Evolutionary conservation across 37 sponge, comb jelly and placozoan species (phyloP).

Genomic region (Ianthella basta): DNA sequence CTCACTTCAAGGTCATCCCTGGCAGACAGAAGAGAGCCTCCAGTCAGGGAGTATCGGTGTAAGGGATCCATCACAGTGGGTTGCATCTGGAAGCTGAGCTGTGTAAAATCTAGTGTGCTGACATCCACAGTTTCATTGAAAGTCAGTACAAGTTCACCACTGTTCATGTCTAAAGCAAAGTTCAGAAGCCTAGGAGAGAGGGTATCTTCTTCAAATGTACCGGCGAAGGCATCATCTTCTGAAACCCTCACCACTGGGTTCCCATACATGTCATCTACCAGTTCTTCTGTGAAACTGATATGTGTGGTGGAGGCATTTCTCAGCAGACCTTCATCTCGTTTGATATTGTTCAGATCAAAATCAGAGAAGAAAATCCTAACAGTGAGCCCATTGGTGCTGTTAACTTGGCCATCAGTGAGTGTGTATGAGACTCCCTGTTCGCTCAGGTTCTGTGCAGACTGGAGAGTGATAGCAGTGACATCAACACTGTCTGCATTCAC

Average conservation of each 20-base stretch:
- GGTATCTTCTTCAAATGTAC: constrained; percentile 54
- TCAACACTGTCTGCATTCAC: constrained; percentile 57
- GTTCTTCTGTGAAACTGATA: constrained; percentile 56
- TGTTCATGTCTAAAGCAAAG: constrained; percentile 81
- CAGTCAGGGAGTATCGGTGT: constrained; percentile 59
- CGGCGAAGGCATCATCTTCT: constrained; percentile 46
- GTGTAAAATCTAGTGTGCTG: constrained; percentile 54
- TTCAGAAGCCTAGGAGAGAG: constrained; percentile 51
- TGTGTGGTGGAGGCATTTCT: constrained; percentile 50
- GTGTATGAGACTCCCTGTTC: constrained; percentile 36
- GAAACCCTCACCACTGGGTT: constrained; percentile 50
- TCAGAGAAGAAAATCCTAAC: constrained; percentile 46
- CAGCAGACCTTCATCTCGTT: constrained; percentile 62
- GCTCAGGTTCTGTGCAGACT: constrained; percentile 46
- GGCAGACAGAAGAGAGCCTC: constrained; percentile 41
- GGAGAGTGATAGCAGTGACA: constrained; percentile 67
- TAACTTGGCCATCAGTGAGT: constrained; percentile 69
- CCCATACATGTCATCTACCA: constrained; percentile 77
- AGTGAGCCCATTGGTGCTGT: constrained; percentile 62
- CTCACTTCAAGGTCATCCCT: constrained; percentile 44
- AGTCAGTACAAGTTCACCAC: constrained; percentile 52
- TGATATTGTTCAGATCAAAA: constrained; percentile 78
- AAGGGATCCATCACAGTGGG: constrained; percentile 44
- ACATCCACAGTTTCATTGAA: constrained; percentile 80
- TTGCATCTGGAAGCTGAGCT: constrained; percentile 59